Evolutionary conservation across 64 coral and sea anemone species (phyloP).

Genomic region (Actinia tenebrosa): DNA sequence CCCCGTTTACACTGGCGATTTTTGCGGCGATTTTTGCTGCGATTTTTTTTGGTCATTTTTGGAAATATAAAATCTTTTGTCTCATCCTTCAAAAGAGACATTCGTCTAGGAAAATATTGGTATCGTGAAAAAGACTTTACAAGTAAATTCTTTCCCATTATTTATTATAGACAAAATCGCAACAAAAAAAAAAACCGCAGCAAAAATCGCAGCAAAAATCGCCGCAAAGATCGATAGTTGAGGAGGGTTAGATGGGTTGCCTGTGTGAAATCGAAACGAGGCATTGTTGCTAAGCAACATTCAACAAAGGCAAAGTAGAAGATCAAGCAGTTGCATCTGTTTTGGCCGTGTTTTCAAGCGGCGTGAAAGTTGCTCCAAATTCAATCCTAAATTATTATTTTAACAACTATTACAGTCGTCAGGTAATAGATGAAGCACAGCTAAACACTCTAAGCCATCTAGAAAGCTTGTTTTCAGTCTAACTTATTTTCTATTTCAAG

Average conservation of each 20-base stretch:
- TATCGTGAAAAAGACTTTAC: no score
- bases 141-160: no score
- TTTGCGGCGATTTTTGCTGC: no score
- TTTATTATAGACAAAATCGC: no score
- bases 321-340: background rate
- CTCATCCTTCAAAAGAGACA: no score
- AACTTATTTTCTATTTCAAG: background rate
- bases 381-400: background rate
- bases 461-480: background rate
- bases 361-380: background rate
- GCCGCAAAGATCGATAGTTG: no score
- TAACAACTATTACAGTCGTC: background rate
- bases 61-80: no score
- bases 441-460: background rate
- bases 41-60: no score
- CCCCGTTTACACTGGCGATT: no score
- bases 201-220: no score
- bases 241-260: background rate
- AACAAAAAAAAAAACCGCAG: no score
- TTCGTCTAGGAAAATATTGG: no score
- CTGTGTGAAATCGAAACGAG: background rate
- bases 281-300: slow-evolving; percentile 7
- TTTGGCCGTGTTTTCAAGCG: background rate
- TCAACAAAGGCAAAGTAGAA: slow-evolving; percentile 2
- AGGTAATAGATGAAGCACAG: background rate